phyloP scores from a whole-genome alignment of 2,888 invertebrate species.

The Heterodera filipjevi region DNA sequence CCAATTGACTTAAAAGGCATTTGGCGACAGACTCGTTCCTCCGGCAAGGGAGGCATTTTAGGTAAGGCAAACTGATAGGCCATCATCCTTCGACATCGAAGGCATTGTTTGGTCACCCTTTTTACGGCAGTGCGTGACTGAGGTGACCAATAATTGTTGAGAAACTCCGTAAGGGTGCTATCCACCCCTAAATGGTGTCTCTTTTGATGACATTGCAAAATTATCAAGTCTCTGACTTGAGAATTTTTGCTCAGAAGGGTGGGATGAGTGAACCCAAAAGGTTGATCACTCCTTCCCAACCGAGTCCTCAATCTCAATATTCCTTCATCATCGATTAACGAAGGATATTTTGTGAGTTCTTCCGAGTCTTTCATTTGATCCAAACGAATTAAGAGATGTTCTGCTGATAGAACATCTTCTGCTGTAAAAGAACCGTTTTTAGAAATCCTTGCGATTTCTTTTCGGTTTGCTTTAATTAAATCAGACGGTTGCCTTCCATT shows the following conservation, averaged over 20 bases:
- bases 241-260: neutral
- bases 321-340: neutral
- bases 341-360: neutral
- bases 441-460: neutral
- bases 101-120: neutral
- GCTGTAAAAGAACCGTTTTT: neutral
- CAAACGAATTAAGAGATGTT: neutral
- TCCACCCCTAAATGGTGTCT: slow-evolving; percentile 25
- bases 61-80: slow-evolving; percentile 29
- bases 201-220: slow-evolving; percentile 1
- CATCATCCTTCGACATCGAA: slow-evolving; percentile 12
- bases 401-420: neutral
- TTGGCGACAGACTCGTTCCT: slow-evolving; percentile 29
- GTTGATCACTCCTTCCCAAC: neutral
- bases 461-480: neutral
- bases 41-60: slow-evolving; percentile 21
- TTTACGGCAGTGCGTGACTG: neutral
- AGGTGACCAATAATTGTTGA: neutral
- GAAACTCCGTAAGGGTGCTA: slow-evolving; percentile 19
- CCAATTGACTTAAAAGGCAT: slow-evolving; percentile 42
- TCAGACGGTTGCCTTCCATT: neutral
- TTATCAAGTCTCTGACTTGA: neutral
- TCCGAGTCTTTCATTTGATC: neutral
- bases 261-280: neutral
- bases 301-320: neutral